A percentile compares a stretch with the other conserved stretches of the same genome.
These are phyloP conservation scores for Yponomeuta evonymella DNA, from an alignment of 2,888 invertebrate genomes.

Conservation along the genomic window DNA sequence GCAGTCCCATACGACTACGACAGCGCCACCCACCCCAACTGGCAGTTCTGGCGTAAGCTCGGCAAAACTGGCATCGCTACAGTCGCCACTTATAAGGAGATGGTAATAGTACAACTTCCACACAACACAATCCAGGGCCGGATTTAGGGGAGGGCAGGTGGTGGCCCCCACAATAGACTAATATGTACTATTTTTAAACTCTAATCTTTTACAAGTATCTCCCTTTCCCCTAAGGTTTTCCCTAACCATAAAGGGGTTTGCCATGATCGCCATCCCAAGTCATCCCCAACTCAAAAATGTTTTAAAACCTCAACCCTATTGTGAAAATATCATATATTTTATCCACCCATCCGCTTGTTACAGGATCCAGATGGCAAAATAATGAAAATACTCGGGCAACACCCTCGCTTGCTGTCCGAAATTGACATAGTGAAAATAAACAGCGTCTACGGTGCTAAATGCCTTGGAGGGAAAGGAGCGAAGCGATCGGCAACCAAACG, in stretches of 20 bases:
- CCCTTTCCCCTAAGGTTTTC: too few relatives aligned
- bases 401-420: constrained; percentile 45
- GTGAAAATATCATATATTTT: too few relatives aligned
- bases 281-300: too few relatives aligned
- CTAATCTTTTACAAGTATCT: too few relatives aligned
- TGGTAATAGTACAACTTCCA: constrained; percentile 28
- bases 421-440: constrained; percentile 57
- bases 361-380: constrained; percentile 57
- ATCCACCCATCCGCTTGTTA: constrained; percentile 18
- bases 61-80: constrained; percentile 56
- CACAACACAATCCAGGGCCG: too few relatives aligned
- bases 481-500: neutral
- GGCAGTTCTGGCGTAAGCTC: constrained; percentile 60
- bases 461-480: neutral
- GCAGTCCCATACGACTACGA: constrained; percentile 50
- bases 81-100: constrained; percentile 55
- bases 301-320: neutral
- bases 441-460: constrained; percentile 49
- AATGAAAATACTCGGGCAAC: constrained; percentile 54
- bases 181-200: too few relatives aligned
- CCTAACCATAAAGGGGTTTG: too few relatives aligned
- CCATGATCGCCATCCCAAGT: too few relatives aligned
- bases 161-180: too few relatives aligned
- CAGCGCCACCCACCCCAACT: constrained; percentile 62
- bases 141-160: too few relatives aligned